Conservation (phyloP, 2,113 vertebrate species). For the Sturnira hondurensis region DNA sequence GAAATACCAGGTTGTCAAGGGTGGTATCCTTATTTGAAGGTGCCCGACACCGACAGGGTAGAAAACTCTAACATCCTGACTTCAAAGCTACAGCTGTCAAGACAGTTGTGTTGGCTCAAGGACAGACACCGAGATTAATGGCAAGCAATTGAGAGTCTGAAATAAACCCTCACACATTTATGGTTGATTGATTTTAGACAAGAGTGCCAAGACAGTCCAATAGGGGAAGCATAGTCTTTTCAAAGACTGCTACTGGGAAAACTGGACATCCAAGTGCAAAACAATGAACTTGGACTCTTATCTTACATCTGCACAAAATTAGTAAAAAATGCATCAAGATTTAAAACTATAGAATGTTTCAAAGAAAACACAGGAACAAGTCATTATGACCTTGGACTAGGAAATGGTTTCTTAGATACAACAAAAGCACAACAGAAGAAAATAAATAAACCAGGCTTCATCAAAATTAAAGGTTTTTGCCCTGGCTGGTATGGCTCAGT, state of each 20-base stretch:
- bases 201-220: not conserved
- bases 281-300: not conserved
- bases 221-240: not conserved
- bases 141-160: not conserved
- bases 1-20: no score
- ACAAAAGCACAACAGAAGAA: not conserved
- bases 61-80: not conserved
- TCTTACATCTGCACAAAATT: not conserved
- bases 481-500: no score
- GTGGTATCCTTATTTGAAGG: no score
- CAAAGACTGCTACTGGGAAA: not conserved
- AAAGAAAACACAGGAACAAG: not conserved
- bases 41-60: no score
- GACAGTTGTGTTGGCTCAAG: fast-evolving
- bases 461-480: not conserved
- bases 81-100: not conserved
- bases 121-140: not conserved
- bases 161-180: not conserved
- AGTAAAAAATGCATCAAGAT: not conserved
- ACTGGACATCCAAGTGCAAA: not conserved
- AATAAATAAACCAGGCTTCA: not conserved
- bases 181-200: not conserved
- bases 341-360: not conserved
- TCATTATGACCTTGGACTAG: not conserved
- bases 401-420: not conserved